These are phyloP conservation scores for Corapipo altera DNA, from an alignment of 2,113 vertebrate species.

Conservation along the genomic window DNA sequence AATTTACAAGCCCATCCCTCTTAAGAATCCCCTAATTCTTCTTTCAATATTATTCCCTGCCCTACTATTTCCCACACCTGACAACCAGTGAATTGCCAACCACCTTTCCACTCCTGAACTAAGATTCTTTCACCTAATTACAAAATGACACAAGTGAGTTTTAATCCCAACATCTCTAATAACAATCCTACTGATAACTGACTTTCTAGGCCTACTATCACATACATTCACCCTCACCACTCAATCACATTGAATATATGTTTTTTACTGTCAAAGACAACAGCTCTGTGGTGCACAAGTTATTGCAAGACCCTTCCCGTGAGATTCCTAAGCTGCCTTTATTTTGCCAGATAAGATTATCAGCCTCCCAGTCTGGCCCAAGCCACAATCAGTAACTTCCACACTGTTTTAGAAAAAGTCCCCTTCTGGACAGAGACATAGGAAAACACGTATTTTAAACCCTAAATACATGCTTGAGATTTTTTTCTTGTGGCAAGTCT, in stretches of 20 bases:
- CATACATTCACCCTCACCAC: neutral
- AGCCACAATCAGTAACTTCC: neutral
- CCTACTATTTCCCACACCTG: neutral
- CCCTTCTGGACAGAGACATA: fast-evolving
- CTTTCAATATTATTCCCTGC: neutral
- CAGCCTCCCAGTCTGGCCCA: neutral
- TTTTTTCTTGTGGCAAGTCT: neutral
- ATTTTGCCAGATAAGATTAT: neutral
- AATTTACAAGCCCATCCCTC: neutral
- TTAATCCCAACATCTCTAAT: neutral
- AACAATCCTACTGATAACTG: neutral
- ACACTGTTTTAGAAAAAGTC: neutral
- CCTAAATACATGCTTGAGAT: fast-evolving
- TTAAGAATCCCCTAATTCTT: neutral
- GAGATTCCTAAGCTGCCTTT: neutral
- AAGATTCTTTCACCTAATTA: neutral
- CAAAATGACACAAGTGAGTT: neutral
- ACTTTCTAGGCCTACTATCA: neutral
- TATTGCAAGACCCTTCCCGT: neutral
- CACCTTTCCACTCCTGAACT: neutral
- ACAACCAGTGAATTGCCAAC: neutral
- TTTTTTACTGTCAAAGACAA: neutral
- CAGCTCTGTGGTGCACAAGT: neutral
- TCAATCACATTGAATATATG: neutral
- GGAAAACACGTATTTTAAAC: neutral